Base-by-base conservation (phyloP, 2,888 invertebrate genomes). In the Macrosoma leucophasiata region DNA sequence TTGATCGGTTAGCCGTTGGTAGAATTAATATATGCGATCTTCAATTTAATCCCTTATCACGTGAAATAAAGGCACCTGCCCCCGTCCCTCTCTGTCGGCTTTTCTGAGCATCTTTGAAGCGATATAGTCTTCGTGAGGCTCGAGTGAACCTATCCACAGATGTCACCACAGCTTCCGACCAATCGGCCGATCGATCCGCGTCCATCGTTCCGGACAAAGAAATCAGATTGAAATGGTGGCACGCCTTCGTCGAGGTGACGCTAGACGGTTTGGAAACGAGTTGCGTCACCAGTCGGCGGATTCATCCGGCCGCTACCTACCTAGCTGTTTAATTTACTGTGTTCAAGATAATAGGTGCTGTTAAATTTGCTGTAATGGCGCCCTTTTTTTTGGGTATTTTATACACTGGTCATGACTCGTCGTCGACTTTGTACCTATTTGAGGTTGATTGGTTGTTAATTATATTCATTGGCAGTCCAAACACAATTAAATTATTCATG, bases 281-380 rank as follows among this genome's bases (percentile, higher is more conserved):
- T 64, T 51, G 58, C 52, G 39, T 50, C 41, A 69, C 62, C 19
- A 36, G 58, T 75, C 48, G 36, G 23, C 32, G 26, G 58, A 76
- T 43, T 33, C 35, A 50, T 75, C 63, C 52, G 46, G 53, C 52
- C 52, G 41, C 46, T 62, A 65, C 59, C 54, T 62, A 67, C 62
- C 60, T 67, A 68, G 66, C 57, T 59, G 68, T 74, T 74, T 77
- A 78, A 79, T 78, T 77, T 79, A 78, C 71, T 68, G 70, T 64
- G 73, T 68, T 73, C 68, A 70, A 75, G 70, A 75, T 81, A 79
- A 78, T 78, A 73, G 75, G 62, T 61, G 63, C 61, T 69, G 71
- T 69, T 66, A 67, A 72, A 71, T 74, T 72, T 65, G 65, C 69
- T 70, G 69, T 71, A 69, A 69, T 55, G 61, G 52, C 56, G 59